Conservation (phyloP, 2,113 vertebrate genomes). For the Cinclus mexicanus region DNA sequence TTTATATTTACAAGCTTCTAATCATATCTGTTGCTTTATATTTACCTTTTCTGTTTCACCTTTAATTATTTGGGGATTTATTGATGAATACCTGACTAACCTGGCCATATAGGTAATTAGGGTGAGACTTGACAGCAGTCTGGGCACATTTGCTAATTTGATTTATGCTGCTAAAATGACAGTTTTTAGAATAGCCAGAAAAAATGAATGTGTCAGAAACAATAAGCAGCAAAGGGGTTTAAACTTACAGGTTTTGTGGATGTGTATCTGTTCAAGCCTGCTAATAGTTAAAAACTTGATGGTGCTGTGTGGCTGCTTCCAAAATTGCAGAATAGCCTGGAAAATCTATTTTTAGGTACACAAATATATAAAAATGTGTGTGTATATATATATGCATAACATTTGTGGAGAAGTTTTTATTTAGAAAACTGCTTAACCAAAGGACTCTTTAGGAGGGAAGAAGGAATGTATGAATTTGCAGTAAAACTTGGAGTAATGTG, state of each 20-base stretch:
- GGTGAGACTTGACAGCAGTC: neutral
- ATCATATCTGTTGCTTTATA: neutral
- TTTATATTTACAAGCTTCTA: neutral
- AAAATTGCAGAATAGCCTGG: neutral
- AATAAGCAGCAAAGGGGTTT: neutral
- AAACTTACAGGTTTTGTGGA: neutral
- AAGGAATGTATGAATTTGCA: neutral
- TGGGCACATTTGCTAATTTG: neutral
- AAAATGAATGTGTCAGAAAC: neutral
- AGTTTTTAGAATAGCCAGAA: neutral
- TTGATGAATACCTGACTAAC: neutral
- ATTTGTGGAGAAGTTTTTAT: neutral
- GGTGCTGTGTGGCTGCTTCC: neutral
- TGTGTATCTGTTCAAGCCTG: neutral
- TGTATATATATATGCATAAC: neutral
- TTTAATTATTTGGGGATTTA: neutral
- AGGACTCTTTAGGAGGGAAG: neutral
- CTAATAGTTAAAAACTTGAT: neutral
- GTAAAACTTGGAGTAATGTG: neutral
- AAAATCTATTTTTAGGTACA: neutral
- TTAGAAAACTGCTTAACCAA: neutral
- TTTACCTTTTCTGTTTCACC: neutral
- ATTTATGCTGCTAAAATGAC: neutral
- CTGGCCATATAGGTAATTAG: neutral
- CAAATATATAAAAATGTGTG: neutral